Evolutionary conservation across 2,113 vertebrate genomes (phyloP).

Genomic region (Cynoglossus semilaevis): DNA sequence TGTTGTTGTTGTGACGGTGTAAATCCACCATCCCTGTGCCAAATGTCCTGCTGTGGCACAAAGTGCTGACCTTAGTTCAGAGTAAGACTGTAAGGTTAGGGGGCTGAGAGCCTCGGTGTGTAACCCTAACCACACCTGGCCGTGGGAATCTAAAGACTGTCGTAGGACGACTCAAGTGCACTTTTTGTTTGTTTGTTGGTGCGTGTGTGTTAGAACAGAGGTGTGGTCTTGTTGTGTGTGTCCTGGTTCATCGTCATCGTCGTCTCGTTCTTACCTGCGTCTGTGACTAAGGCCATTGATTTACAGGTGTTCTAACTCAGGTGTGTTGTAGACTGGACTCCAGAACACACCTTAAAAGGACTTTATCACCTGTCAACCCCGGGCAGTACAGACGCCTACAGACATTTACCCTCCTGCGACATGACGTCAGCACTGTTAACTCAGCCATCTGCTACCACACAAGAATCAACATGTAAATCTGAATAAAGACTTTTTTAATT

Average conservation of each 20-base stretch:
- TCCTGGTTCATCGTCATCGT: not conserved
- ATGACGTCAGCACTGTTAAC: constrained; percentile 12
- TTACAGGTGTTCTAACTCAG: not conserved
- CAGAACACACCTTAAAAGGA: constrained; percentile 4
- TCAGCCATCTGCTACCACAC: constrained; percentile 26
- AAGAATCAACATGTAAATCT: constrained; percentile 49
- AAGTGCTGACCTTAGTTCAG: not conserved
- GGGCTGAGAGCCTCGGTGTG: not conserved
- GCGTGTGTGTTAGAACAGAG: not conserved
- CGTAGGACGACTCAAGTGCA: constrained; percentile 35
- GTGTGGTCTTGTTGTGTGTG: not conserved
- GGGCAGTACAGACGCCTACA: not conserved
- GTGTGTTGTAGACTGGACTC: not conserved
- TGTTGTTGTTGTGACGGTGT: no score
- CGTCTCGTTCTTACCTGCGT: not conserved
- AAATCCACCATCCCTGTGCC: no score
- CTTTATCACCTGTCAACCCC: not conserved
- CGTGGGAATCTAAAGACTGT: not conserved
- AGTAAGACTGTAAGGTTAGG: not conserved
- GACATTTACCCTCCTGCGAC: constrained; percentile 2
- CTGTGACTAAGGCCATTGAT: not conserved
- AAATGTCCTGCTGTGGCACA: no score
- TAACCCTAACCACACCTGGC: not conserved
- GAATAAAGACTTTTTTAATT: constrained; percentile 62
- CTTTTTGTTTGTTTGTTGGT: constrained; percentile 8